These are phyloP conservation scores for Sturnira hondurensis DNA, from an alignment of 2,113 vertebrate genomes.

Conservation along the genomic window DNA sequence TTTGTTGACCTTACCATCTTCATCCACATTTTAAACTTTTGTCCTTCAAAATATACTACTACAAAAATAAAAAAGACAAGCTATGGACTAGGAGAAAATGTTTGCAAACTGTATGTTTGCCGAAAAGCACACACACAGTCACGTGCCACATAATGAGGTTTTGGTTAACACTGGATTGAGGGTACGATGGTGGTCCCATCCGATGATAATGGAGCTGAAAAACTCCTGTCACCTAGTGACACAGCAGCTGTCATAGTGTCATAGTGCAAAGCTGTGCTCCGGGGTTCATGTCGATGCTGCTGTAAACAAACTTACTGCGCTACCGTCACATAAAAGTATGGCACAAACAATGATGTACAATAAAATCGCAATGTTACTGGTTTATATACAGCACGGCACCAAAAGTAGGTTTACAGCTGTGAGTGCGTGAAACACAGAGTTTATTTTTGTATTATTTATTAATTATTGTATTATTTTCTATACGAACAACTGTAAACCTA, in stretches of 20 bases:
- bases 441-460: too few species aligned
- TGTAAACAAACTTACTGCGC: too few species aligned
- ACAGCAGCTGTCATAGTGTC: background rate
- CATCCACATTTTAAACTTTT: slow-evolving; percentile 18
- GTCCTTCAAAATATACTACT: background rate
- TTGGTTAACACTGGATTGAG: background rate
- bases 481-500: background rate
- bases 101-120: background rate
- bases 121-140: background rate
- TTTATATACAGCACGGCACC: background rate
- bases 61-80: slow-evolving; percentile 21
- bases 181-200: background rate
- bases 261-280: too few species aligned
- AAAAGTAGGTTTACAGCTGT: background rate
- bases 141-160: background rate
- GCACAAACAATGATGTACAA: background rate
- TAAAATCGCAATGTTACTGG: background rate
- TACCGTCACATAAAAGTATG: background rate
- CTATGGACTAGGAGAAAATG: background rate
- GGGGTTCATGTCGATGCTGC: background rate
- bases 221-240: background rate
- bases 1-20: background rate
- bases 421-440: too few species aligned
- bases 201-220: too few species aligned
- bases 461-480: too few species aligned